A percentile compares a stretch with the other conserved stretches of the same genome.
These are phyloP conservation scores for Ariopsis seemanni DNA, from an alignment of 2,113 vertebrate species.

Conservation along the genomic window DNA sequence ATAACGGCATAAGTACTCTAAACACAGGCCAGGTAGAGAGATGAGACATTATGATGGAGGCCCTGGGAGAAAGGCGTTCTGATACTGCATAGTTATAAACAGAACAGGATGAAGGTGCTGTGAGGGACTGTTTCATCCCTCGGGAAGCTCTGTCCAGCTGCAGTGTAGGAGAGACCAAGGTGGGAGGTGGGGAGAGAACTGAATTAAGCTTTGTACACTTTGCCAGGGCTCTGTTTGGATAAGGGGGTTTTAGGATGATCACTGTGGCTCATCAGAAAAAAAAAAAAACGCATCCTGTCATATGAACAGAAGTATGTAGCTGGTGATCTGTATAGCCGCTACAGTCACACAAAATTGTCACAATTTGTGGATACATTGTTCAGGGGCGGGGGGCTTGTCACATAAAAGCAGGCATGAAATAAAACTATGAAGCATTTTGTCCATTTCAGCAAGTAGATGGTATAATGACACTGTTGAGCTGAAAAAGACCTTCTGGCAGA, in stretches of 20 bases:
- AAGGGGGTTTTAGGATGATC: constrained; percentile 63
- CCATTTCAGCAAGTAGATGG: not conserved
- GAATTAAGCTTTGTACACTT: constrained; percentile 72
- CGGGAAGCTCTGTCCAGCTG: constrained; percentile 51
- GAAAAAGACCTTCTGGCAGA: not conserved
- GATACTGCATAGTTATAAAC: not conserved
- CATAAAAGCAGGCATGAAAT: not conserved
- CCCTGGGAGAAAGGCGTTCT: not conserved
- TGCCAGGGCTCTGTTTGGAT: constrained; percentile 67
- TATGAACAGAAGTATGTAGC: not conserved
- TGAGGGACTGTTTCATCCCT: constrained; percentile 29
- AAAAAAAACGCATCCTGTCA: constrained; percentile 21
- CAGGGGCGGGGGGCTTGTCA: not conserved
- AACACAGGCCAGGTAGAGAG: constrained; percentile 12
- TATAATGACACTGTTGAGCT: not conserved
- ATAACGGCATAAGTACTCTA: constrained; percentile 27
- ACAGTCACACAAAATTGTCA: not conserved
- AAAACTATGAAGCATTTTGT: not conserved
- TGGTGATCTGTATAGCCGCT: not conserved
- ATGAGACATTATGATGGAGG: not conserved
- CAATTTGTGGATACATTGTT: not conserved
- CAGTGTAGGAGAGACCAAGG: constrained; percentile 46
- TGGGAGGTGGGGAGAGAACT: constrained; percentile 50
- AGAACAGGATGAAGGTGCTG: constrained; percentile 38
- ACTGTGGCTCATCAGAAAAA: constrained; percentile 55